Evolutionary conservation across 2,797 vertebrate species (phyloP), one percentile per base, ranked within the genome.

Genomic region (Parauchenoglanis ngamensis): DNA sequence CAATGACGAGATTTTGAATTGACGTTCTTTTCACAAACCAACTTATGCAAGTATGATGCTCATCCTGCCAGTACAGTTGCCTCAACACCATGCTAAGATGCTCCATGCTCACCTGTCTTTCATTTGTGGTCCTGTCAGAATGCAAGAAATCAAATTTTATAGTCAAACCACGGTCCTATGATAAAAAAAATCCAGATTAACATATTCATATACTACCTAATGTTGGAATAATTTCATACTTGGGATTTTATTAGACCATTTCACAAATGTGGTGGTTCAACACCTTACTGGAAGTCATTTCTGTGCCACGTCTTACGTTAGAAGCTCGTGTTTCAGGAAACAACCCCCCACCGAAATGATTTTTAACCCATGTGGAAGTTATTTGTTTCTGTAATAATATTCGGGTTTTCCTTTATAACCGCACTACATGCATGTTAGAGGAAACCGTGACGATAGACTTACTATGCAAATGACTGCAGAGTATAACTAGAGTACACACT

Each of bases 341-440:
- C 68, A 70, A 70, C 31, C 7, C 31, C 40, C 68, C 31, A 70
- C 46, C 0, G n/a, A 15, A 59, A 40, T 61, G 13, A 59, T 80
- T 61, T 44, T 13, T 40, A 80, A 44, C n/a, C 54, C 17, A 23
- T 40, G 31, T 59, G 12, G 31, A 80, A 80, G 79, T 46, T 46
- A 81, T n/a, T 65, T 46, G 13, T 65, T 81, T 28, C 79, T 44
- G 35, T 63, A 81, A 61, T 63, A 65, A 65, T 5, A 1, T 46
- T 65, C 4, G 28, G 15, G 44, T 28, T 57, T 23, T 23, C 21
- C 19, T 79, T 79, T 25, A 57, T 35, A 17, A 44, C 56, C 21
- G 5, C 77, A 86, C 40, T 73, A 31, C 78, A 61, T 72, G n/a
- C 56, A 63, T 63, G 63, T 81, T 46, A 61, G 56, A 63, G 57